phyloP scores from a whole-genome alignment of 2,888 invertebrate species.

The Meandrusa payeni region DNA sequence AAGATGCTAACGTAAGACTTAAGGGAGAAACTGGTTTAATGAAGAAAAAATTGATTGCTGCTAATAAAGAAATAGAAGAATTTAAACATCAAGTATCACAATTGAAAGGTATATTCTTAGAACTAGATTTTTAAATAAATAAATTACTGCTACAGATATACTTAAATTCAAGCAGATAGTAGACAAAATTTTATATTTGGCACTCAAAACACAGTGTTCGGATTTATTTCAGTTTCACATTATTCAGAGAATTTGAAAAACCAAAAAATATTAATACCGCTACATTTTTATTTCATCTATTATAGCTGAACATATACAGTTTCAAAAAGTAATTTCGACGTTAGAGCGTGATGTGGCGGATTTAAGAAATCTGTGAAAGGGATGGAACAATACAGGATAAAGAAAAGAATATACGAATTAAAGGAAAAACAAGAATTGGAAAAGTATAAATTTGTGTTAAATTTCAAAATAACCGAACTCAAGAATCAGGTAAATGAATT shows the following conservation, averaged over 20 bases:
- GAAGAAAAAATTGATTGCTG: slow-evolving; percentile 87
- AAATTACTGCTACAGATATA: too few relatives aligned
- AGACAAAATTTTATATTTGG: too few relatives aligned
- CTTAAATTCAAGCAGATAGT: too few relatives aligned
- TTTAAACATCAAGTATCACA: slow-evolving; percentile 82
- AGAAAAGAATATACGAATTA: slow-evolving; percentile 91
- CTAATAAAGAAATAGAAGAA: slow-evolving; percentile 87
- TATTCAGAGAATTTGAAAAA: too few relatives aligned
- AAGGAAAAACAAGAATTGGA: slow-evolving; percentile 93
- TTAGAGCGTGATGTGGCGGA: slow-evolving; percentile 90
- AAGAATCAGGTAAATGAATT: slow-evolving; percentile 82
- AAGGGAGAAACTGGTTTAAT: slow-evolving; percentile 93
- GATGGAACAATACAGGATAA: slow-evolving; percentile 92
- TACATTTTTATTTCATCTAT: slow-evolving; percentile 27
- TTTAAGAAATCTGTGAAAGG: slow-evolving; percentile 90
- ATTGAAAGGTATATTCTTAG: slow-evolving; percentile 80
- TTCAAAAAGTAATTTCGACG: slow-evolving; percentile 85
- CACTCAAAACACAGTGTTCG: too few relatives aligned
- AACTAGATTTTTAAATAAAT: too few relatives aligned
- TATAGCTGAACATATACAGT: slow-evolving; percentile 84
- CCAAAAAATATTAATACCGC: background rate
- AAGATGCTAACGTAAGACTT: slow-evolving; percentile 87
- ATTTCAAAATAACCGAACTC: slow-evolving; percentile 93
- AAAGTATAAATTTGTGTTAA: slow-evolving; percentile 94
- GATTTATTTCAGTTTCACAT: too few relatives aligned